Percentiles rank a stretch among this genome's conserved stretches.
These are phyloP conservation scores for Miniopterus natalensis DNA, from an alignment of 2,113 vertebrate genomes.

Conservation along the genomic window DNA sequence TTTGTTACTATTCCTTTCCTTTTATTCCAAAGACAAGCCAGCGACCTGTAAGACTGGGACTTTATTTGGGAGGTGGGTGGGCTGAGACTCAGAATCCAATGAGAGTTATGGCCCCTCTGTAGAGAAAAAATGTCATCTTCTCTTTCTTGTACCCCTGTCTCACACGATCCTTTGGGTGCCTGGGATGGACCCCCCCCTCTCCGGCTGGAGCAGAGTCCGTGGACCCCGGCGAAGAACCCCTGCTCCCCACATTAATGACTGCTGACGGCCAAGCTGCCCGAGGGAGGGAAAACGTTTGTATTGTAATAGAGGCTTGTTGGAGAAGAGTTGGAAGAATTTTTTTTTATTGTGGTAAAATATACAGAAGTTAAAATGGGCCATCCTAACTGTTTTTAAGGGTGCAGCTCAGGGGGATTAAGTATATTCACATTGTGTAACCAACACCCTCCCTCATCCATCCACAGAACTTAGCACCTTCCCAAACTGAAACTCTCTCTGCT, in stretches of 20 bases:
- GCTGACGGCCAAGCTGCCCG: no score
- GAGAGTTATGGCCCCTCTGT: neutral
- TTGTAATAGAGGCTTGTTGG: neutral
- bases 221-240: fast-evolving
- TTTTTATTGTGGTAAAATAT: neutral
- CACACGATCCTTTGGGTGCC: no score
- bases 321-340: neutral
- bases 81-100: neutral
- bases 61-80: neutral
- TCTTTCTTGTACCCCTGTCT: neutral
- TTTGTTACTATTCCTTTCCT: neutral
- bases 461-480: neutral
- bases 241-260: neutral
- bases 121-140: neutral
- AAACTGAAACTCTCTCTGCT: neutral
- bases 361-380: neutral
- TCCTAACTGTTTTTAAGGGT: neutral
- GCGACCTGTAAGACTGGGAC: neutral
- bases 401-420: neutral
- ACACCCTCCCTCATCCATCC: neutral
- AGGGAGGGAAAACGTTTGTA: neutral
- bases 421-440: fast-evolving
- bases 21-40: neutral
- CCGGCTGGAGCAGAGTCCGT: fast-evolving
- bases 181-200: no score